Evolutionary conservation across 2,113 vertebrate species (phyloP), one percentile per base, ranked within the genome.

Genomic region (Ammodytes dubius): DNA sequence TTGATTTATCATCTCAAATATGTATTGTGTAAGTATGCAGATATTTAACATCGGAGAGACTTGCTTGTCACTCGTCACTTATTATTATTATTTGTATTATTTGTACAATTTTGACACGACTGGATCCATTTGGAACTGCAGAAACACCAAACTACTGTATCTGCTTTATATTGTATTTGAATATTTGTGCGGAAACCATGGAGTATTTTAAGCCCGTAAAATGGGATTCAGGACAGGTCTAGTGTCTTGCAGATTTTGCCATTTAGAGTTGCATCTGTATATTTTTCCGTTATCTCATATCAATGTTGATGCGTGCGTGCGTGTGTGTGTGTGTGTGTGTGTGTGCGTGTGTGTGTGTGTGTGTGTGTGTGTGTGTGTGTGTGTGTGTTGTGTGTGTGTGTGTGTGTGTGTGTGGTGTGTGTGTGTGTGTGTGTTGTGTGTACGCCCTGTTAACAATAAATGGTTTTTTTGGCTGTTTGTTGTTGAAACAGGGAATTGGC

Each of bases 401-500:
- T 27, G 27, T 27, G 27, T 27, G 27, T 27, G 27, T 27, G 27
- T 27, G 27, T 27, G 27, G 61, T 39, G 60, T 50, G 60, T 60
- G 52, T 19, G 61, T 71, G 42, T 59, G 17, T 40, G 50, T 45
- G 12, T 27, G 52, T 50, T 4, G 42, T 68, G 49, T 9, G 14
- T 3, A 4, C 2, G 5, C 49, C 0, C 54, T 76, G 63, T 67
- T 71, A 50, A 74, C 64, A 80, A 39, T 73, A n/a, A 45, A 74
- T 74, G 70, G 3, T 83, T 88, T 82, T 82, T 79, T 75, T 74
- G 74, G 49, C 70, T 86, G 78, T 80, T 78, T 87, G 83, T 79
- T 87, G 83, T 86, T 86, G 70, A 84, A 90, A 90, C 87, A 77
- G 81, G 58, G 45, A 54, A 70, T 77, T 79, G 76, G 77, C 84